phyloP scores from a whole-genome alignment of 2,888 invertebrate species.

The Brachynemurus nebulosus region DNA sequence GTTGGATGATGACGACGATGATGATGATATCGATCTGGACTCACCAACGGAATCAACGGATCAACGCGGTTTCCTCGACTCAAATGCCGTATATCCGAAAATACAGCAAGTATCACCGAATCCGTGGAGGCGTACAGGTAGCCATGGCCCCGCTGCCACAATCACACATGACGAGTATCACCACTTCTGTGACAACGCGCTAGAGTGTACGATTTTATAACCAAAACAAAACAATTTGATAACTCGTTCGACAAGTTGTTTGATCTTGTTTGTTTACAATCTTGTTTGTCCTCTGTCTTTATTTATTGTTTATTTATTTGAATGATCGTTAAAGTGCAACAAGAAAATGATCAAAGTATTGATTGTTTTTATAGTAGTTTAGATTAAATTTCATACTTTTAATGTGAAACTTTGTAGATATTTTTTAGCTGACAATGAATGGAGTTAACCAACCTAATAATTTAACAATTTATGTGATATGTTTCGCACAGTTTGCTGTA shows the following conservation, averaged over 20 bases:
- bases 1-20: constrained; percentile 35
- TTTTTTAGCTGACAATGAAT: too few species aligned
- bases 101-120: constrained; percentile 23
- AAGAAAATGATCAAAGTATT: too few species aligned
- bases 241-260: constrained; percentile 3
- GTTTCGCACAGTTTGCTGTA: too few species aligned
- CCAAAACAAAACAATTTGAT: constrained; percentile 3
- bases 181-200: constrained; percentile 63
- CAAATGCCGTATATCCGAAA: constrained; percentile 25
- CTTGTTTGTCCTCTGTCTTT: constrained; percentile 5
- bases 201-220: constrained; percentile 51
- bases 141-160: constrained; percentile 22
- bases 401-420: too few species aligned
- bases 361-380: too few species aligned
- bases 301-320: constrained; percentile 6
- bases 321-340: background rate
- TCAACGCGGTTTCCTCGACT: constrained; percentile 18
- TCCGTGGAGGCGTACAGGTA: constrained; percentile 31
- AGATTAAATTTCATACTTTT: too few species aligned
- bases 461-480: too few species aligned
- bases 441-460: too few species aligned
- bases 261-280: constrained; percentile 5
- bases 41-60: background rate
- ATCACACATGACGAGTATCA: constrained; percentile 66
- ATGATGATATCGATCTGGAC: constrained; percentile 32